Evolutionary conservation across 2,113 vertebrate genomes (phyloP).

Genomic region (Synchiropus splendidus): DNA sequence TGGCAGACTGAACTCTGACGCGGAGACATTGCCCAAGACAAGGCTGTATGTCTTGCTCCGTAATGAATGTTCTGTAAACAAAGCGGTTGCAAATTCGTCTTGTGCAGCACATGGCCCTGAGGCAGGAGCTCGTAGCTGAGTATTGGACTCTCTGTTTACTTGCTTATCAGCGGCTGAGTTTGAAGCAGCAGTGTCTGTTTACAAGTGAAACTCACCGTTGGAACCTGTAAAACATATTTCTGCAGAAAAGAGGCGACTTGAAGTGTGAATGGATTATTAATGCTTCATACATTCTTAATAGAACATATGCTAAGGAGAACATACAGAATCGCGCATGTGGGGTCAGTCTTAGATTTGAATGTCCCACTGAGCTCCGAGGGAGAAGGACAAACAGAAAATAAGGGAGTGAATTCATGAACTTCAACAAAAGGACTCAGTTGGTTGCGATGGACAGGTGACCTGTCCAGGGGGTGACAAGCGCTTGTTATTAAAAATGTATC

Average conservation of each 20-base stretch:
- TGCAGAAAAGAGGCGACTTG: constrained; percentile 23
- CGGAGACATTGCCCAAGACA: constrained; percentile 2
- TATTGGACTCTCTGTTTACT: constrained; percentile 25
- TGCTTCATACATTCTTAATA: constrained; percentile 51
- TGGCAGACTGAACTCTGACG: constrained; percentile 6
- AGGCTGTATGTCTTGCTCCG: background rate
- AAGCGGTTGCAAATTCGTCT: background rate
- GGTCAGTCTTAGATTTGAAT: too few species aligned
- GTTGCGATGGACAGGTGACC: too few species aligned
- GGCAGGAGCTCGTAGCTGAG: constrained; percentile 23
- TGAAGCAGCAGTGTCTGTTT: too few species aligned
- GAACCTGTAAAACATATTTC: constrained; percentile 11
- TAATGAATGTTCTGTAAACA: constrained; percentile 3
- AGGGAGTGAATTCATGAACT: too few species aligned
- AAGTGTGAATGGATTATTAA: constrained; percentile 48
- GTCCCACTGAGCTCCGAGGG: too few species aligned
- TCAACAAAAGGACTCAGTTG: too few species aligned
- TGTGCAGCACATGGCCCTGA: constrained; percentile 7
- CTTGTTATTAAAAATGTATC: too few species aligned
- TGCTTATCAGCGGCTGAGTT: too few species aligned
- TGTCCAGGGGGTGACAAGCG: too few species aligned
- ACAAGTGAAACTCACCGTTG: too few species aligned
- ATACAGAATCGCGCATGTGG: constrained; percentile 6
- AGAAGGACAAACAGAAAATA: too few species aligned
- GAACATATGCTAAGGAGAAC: constrained; percentile 26